These are phyloP conservation scores for Pterophyllum scalare DNA, from an alignment of 2,113 vertebrate genomes.

Conservation along the genomic window DNA sequence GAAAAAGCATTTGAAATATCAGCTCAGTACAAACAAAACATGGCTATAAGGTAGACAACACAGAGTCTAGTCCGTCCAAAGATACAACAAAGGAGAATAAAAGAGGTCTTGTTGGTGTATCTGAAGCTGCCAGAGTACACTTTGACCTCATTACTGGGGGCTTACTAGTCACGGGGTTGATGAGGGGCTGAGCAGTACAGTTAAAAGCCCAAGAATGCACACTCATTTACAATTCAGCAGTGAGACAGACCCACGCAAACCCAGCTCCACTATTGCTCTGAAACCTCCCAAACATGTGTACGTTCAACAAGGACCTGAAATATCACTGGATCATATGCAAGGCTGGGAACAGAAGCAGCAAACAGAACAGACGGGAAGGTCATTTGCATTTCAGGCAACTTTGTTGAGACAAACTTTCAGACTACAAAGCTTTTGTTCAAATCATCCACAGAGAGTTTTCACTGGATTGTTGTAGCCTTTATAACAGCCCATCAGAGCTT, in stretches of 20 bases:
- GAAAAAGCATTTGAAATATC: background rate
- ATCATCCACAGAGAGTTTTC: background rate
- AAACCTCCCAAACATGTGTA: background rate
- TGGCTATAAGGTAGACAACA: conserved; percentile 11
- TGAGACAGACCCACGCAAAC: conserved; percentile 43
- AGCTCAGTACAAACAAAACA: background rate
- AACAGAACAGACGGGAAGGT: background rate
- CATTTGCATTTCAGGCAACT: conserved; percentile 1
- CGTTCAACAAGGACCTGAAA: background rate
- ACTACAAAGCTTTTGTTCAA: background rate
- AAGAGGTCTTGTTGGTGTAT: conserved; percentile 61
- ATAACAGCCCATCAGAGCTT: too few relatives aligned
- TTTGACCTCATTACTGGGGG: conserved; percentile 66
- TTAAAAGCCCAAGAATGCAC: conserved; percentile 57
- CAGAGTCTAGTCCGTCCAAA: background rate
- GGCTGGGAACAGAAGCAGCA: background rate
- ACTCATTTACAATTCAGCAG: conserved; percentile 52
- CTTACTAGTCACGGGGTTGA: conserved; percentile 33
- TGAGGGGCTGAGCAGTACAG: conserved; percentile 31
- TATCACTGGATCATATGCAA: background rate
- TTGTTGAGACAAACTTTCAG: background rate
- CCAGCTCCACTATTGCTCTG: background rate
- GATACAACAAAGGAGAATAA: conserved; percentile 52
- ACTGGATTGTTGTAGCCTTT: background rate
- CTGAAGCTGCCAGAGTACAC: conserved; percentile 38